Percentiles rank a stretch among this genome's conserved stretches.
Conservation (phyloP, 2,113 vertebrate genomes). For the Cisticola juncidis region DNA sequence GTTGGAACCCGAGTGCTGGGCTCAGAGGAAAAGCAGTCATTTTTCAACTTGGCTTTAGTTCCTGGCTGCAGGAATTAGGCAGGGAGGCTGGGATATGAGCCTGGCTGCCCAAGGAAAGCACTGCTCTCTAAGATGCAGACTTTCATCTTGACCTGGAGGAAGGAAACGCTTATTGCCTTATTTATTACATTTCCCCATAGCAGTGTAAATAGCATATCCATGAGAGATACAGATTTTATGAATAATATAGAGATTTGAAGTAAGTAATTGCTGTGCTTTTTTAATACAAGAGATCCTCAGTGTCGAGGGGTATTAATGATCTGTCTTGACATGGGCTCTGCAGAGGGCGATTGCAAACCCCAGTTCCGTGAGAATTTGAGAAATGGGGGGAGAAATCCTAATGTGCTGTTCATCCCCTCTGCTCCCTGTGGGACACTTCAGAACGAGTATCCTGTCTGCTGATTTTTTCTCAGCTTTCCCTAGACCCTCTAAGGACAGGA, state of each 20-base stretch:
- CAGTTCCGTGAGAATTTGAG: conserved; percentile 38
- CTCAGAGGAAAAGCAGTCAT: not conserved
- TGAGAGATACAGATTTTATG: conserved; percentile 68
- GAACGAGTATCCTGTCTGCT: conserved; percentile 46
- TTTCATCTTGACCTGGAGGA: conserved; percentile 16
- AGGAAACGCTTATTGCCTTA: conserved; percentile 36
- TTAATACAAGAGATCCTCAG: conserved; percentile 42
- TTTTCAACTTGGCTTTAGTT: not conserved
- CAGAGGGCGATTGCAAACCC: conserved; percentile 37
- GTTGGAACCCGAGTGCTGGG: not conserved
- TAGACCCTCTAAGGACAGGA: conserved; percentile 16
- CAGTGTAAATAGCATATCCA: conserved; percentile 63
- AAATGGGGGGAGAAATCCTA: conserved; percentile 33
- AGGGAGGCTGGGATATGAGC: not conserved
- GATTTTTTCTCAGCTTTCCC: conserved; percentile 16
- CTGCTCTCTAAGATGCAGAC: not conserved
- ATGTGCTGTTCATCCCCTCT: conserved; percentile 32
- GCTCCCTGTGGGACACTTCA: conserved; percentile 1
- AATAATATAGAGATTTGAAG: conserved; percentile 66
- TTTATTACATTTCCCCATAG: conserved; percentile 63
- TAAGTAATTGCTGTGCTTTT: conserved; percentile 56
- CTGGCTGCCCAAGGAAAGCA: conserved; percentile 21
- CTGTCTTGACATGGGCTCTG: conserved; percentile 15
- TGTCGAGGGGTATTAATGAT: conserved; percentile 53
- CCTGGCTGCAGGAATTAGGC: not conserved